Evolutionary conservation across 2,888 invertebrate genomes (phyloP).

Genomic region (Thereva nobilitata): DNA sequence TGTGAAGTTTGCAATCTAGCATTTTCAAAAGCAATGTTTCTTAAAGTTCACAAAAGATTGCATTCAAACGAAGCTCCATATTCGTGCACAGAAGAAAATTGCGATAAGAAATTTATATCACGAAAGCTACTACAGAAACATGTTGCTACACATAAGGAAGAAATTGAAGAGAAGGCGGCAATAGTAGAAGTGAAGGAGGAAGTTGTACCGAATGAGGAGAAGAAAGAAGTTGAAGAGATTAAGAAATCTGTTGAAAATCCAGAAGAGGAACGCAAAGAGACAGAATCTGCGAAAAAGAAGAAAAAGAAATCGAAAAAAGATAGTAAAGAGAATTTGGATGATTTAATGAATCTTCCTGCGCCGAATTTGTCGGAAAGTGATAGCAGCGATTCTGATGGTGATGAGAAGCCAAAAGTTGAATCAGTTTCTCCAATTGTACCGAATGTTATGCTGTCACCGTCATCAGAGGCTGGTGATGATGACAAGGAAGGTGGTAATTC

Average conservation of each 20-base stretch:
- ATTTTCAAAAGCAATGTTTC: constrained; percentile 74
- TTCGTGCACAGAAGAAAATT: constrained; percentile 70
- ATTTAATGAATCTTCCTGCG: constrained; percentile 74
- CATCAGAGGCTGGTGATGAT: constrained; percentile 50
- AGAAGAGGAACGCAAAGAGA: constrained; percentile 42
- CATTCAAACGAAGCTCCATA: constrained; percentile 75
- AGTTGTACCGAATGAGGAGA: constrained; percentile 39
- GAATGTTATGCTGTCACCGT: constrained; percentile 54
- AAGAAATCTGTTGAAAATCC: constrained; percentile 9
- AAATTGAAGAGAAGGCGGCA: constrained; percentile 13
- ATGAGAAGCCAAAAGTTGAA: constrained; percentile 47
- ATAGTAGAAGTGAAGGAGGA: constrained; percentile 26
- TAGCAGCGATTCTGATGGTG: constrained; percentile 68
- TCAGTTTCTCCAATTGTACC: constrained; percentile 48
- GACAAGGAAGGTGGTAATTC: constrained; percentile 45
- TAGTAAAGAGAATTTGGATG: constrained; percentile 59
- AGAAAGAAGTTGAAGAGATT: constrained; percentile 42
- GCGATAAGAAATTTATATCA: constrained; percentile 79
- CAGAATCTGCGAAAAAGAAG: constrained; percentile 39
- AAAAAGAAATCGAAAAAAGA: constrained; percentile 32
- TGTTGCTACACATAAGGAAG: constrained; percentile 62
- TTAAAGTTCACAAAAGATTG: constrained; percentile 83
- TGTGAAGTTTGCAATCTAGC: constrained; percentile 81
- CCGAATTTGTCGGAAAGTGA: constrained; percentile 85
- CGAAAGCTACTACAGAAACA: constrained; percentile 78